These are phyloP conservation scores for Aptenodytes patagonicus DNA, from an alignment of 2,113 vertebrate genomes.

Conservation along the genomic window DNA sequence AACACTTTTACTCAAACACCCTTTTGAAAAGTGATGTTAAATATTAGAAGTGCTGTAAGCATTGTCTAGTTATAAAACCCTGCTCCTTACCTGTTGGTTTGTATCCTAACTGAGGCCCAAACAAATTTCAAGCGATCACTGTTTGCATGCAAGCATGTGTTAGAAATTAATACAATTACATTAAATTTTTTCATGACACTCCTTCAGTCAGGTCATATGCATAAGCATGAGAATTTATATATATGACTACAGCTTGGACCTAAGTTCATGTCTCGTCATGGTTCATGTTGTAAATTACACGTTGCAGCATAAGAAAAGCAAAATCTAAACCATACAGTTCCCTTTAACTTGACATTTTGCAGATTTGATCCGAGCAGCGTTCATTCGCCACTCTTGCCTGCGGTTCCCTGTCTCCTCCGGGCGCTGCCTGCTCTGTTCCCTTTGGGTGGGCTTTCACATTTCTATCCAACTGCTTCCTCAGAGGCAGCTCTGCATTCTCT, in stretches of 20 bases:
- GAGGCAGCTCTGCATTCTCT: not conserved
- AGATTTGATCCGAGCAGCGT: accelerated
- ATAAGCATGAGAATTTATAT: not conserved
- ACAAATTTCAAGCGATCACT: accelerated
- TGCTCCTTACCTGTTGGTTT: not conserved
- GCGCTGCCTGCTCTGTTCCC: not conserved
- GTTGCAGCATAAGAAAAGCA: not conserved
- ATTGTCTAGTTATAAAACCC: not conserved
- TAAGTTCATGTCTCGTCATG: not conserved
- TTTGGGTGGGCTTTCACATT: not conserved
- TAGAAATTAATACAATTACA: not conserved
- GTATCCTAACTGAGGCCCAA: not conserved
- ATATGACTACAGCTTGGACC: not conserved
- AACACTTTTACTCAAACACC: not conserved
- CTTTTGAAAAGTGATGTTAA: not conserved
- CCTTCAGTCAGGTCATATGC: not conserved
- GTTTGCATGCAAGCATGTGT: not conserved
- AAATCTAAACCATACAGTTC: not conserved
- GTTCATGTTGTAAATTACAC: not conserved
- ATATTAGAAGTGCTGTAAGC: not conserved
- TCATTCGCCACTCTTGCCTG: not conserved
- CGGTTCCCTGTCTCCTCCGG: accelerated
- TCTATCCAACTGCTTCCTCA: not conserved
- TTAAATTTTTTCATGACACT: accelerated
- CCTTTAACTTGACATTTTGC: too few relatives aligned